Evolutionary conservation across 2,113 vertebrate genomes (phyloP), one percentile per base, ranked within the genome.

Genomic region (Oryzias woworae): DNA sequence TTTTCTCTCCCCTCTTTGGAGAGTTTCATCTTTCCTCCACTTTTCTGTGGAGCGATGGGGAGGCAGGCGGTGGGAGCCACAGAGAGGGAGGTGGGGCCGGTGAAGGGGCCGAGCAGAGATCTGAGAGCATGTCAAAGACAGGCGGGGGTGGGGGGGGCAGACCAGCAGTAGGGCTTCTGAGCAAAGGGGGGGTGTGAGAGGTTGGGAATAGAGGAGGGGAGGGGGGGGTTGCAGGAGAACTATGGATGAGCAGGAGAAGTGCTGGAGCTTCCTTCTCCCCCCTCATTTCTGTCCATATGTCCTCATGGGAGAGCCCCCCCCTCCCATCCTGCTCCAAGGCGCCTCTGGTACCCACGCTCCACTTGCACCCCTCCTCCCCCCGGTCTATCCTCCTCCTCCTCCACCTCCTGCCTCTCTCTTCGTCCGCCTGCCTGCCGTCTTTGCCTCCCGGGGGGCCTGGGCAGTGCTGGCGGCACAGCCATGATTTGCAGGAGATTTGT

Each of bases 401-500:
- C 70, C 48, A 60, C 70, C 58, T 62, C 64, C 72, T 66, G 73
- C 78, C 77, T 88, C 83, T 80, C 72, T 69, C 82, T 90, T 84
- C 84, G 84, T 84, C 83, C 84, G 81, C 86, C 85, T 88, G 81
- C 85, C 84, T 84, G 82, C 89, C 83, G 85, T 84, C 88, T 86
- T 68, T 81, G 79, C 88, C 75, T 86, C 89, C 91, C 89, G 67
- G 84, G 90, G 85, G 89, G 90, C 78, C 63, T 0, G 69, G 85
- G 82, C 87, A 86, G 82, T 60, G 87, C 90, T 90, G 88, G 83
- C 86, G 89, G 90, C 88, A 69, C 83, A 85, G 82, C 86, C 86
- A 85, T 91, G 90, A 92, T 92, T 92, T 91, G 87, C 88, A 84
- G 88, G 86, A 91, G 90, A 92, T 92, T 92, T 93, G 91, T 92